phyloP scores from a whole-genome alignment of 2,888 invertebrate species.

The Epistrophella euchroma region DNA sequence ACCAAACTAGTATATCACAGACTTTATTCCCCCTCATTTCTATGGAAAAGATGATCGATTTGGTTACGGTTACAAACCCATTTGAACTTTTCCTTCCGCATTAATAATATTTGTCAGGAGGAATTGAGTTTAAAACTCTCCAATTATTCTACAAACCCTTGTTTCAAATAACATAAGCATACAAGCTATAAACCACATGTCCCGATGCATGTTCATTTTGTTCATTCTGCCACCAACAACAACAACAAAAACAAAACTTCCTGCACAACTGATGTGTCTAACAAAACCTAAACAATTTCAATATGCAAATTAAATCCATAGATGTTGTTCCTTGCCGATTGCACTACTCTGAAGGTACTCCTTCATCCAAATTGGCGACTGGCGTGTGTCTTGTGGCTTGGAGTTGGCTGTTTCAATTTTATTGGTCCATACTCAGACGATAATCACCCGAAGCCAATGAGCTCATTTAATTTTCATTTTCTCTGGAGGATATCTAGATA shows the following conservation, averaged over 20 bases:
- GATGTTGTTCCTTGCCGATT: conserved; percentile 4
- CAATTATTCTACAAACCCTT: conserved; percentile 4
- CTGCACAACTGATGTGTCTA: not conserved
- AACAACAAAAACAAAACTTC: not conserved
- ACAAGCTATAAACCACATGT: conserved; percentile 19
- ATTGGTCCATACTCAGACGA: conserved; percentile 48
- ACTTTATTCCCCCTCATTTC: not conserved
- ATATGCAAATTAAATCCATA: conserved; percentile 33
- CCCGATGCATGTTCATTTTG: conserved; percentile 10
- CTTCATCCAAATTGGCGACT: conserved; percentile 41
- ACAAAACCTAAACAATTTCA: conserved; percentile 28
- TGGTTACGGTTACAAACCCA: not conserved
- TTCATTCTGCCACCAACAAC: conserved; percentile 14
- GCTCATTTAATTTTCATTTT: conserved; percentile 45
- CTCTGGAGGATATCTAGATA: conserved; percentile 12
- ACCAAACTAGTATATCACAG: not conserved
- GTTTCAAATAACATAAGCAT: conserved; percentile 12
- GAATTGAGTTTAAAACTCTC: conserved; percentile 20
- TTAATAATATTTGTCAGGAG: conserved; percentile 6
- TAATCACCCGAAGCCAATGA: conserved; percentile 52
- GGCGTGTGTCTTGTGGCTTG: conserved; percentile 52
- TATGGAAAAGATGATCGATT: too few species aligned
- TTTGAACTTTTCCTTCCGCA: conserved; percentile 1
- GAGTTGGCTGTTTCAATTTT: conserved; percentile 37
- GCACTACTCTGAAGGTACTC: conserved; percentile 7